phyloP scores from a whole-genome alignment of 30 jellyfish, hydroid and myxozoan species.

The Turritopsis rubra region DNA sequence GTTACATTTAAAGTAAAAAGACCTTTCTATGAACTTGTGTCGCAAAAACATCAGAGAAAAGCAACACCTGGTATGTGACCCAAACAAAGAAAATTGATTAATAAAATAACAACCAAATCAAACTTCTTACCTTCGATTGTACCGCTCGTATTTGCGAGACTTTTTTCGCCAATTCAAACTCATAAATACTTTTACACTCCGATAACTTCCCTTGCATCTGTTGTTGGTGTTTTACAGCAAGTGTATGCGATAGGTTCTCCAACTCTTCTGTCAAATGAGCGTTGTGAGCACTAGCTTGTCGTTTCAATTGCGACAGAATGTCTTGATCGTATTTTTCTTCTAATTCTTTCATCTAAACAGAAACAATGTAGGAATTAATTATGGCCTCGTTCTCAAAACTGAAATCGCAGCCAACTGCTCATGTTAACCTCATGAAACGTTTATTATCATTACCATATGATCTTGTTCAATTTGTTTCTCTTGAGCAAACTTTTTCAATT shows the following conservation, averaged over 20 bases:
- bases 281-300: conserved; percentile 91
- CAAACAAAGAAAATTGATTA: too few relatives aligned
- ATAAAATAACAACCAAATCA: neutral
- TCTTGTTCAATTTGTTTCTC: conserved; percentile 8
- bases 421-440: neutral
- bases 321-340: conserved; percentile 52
- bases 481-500: conserved; percentile 14
- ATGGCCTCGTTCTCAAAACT: neutral
- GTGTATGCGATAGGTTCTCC: conserved; percentile 36
- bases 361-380: neutral
- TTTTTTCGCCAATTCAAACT: conserved; percentile 41
- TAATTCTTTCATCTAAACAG: conserved; percentile 58
- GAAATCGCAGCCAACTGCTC: too few relatives aligned
- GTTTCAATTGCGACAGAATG: conserved; percentile 68
- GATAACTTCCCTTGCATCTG: conserved; percentile 29
- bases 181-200: conserved; percentile 41
- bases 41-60: too few relatives aligned
- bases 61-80: too few relatives aligned
- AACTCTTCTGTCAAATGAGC: conserved; percentile 77
- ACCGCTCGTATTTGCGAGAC: conserved; percentile 55
- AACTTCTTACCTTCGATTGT: conserved; percentile 39
- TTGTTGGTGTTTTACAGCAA: conserved; percentile 36
- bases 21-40: too few relatives aligned
- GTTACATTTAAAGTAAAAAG: too few relatives aligned
- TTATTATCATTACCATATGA: neutral